These are phyloP conservation scores for Egretta garzetta DNA, from an alignment of 2,113 vertebrate species.

Conservation along the genomic window DNA sequence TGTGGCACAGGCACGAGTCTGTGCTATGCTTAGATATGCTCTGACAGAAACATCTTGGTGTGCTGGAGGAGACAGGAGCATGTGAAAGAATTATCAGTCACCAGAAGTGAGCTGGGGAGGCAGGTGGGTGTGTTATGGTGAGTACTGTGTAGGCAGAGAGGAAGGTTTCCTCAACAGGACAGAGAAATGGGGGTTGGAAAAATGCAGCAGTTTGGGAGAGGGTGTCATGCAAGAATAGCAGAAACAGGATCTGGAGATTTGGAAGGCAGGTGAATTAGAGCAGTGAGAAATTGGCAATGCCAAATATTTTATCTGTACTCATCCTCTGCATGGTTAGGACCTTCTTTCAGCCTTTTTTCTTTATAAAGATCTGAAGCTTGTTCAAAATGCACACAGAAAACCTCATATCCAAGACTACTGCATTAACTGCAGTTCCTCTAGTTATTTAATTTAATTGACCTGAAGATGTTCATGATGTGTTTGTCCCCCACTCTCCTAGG, in stretches of 20 bases:
- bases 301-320: background rate
- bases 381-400: background rate
- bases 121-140: background rate
- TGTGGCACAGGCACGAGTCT: accelerated
- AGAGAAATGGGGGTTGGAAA: background rate
- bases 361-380: background rate
- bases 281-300: background rate
- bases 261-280: background rate
- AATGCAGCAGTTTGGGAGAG: background rate
- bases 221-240: background rate
- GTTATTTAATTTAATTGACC: background rate
- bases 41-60: background rate
- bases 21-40: background rate
- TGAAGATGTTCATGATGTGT: background rate
- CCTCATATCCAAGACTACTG: background rate
- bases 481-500: background rate
- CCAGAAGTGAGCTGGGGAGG: background rate
- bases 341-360: background rate
- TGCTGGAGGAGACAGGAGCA: background rate
- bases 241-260: background rate
- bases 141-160: background rate
- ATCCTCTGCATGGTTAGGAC: background rate
- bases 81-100: background rate
- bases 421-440: background rate
- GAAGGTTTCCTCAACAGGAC: background rate